Evolutionary conservation across 2,113 vertebrate genomes (phyloP), one percentile per base, ranked within the genome.

Genomic region (Diadophis punctatus): DNA sequence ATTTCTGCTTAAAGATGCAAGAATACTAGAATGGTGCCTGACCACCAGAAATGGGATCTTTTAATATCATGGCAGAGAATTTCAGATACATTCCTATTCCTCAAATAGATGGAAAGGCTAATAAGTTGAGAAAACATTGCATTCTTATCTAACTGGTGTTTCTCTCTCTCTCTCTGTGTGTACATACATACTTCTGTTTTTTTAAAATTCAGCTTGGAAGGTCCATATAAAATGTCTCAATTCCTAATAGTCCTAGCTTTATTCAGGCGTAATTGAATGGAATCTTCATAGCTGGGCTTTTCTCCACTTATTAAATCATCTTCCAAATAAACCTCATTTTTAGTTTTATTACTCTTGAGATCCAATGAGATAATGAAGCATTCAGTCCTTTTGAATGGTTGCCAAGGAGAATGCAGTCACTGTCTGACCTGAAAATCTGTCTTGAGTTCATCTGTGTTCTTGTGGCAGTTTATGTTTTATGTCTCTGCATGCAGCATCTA

Each of bases 281-380:
- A 56, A 43, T 4, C 53, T 89, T 89, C 93, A 0, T 0, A 90
- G 91, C 93, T 56, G 0, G 0, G 60, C 90, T 91, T 80, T 55
- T 3, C 92, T 91, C 39, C 5, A 25, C 34, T 49, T 93, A 30
- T 88, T 14, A 30, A 63, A 87, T 27, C 2, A n/a, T 23, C 86
- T 46, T 8, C 49, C 49, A 48, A 30, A 30, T 87, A 68, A 12
- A 30, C 18, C 27, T 88, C 93, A 89, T 93, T 46, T 68, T 53
- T 89, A 94, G 91, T 94, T 93, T 93, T 23, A 93, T 94, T 91
- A 93, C 94, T 93, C n/a, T n/a, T 0, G 49, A 7, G 25, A 89
- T 87, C 86, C n/a, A 58, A 8, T 51, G 10, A 25, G 14, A 22
- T 10, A 86, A 10, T 43, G 51, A 39, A 80, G 51, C 48, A 43